A percentile compares a stretch with the other conserved stretches of the same genome.
phyloP scores from a whole-genome alignment of 1,140 invertebrate genomes.

The Arctopsyche grandis region DNA sequence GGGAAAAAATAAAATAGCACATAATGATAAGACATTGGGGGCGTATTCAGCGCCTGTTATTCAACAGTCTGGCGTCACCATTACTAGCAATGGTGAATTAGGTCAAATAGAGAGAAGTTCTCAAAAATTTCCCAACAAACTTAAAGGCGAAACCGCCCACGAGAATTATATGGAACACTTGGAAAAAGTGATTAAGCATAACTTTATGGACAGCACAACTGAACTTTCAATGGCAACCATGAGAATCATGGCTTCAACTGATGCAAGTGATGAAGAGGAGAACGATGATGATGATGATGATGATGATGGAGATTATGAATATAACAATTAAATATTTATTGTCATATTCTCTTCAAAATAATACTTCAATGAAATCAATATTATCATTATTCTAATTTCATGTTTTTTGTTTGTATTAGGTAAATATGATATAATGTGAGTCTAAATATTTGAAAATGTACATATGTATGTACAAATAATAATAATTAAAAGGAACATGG shows the following conservation, averaged over 20 bases:
- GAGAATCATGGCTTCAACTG: background rate
- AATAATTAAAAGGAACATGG: too few species aligned
- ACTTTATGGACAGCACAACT: background rate
- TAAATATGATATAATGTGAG: too few species aligned
- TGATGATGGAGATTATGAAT: slow-evolving; percentile 40
- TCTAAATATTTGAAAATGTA: too few species aligned
- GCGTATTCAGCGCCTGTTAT: slow-evolving; percentile 61
- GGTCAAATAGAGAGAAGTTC: slow-evolving; percentile 36
- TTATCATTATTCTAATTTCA: too few species aligned
- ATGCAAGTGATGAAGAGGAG: background rate
- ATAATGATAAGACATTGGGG: slow-evolving; percentile 56
- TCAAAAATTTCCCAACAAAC: background rate
- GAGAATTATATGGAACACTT: slow-evolving; percentile 23
- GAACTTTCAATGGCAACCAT: slow-evolving; percentile 6
- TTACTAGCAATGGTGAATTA: slow-evolving; percentile 58
- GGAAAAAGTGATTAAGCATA: slow-evolving; percentile 22
- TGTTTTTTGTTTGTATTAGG: too few species aligned
- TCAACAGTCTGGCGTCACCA: slow-evolving; percentile 56
- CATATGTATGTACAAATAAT: too few species aligned
- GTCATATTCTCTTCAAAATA: too few species aligned
- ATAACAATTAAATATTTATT: background rate
- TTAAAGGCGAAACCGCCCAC: slow-evolving; percentile 46
- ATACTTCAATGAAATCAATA: too few species aligned
- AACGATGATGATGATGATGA: slow-evolving; percentile 31
- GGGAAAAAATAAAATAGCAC: slow-evolving; percentile 49